Conservation (phyloP, 1,140 invertebrate genomes). For the Meloidogyne exigua region DNA sequence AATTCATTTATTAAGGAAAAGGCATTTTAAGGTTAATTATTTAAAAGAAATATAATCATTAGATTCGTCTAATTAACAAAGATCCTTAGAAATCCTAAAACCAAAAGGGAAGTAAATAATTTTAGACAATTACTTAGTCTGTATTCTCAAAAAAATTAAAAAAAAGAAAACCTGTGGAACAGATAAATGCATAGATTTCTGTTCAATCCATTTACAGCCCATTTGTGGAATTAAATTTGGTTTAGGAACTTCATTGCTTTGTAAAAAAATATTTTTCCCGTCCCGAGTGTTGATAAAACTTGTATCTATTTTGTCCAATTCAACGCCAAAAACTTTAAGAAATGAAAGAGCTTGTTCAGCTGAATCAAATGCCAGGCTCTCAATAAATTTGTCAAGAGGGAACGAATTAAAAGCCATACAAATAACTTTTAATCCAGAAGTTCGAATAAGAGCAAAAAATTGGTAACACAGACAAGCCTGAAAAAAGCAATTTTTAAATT, state of each 20-base stretch:
- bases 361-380: constrained; percentile 29
- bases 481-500: not conserved
- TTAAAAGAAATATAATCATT: too few species aligned
- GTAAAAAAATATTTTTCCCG: constrained; percentile 23
- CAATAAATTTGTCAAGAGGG: constrained; percentile 28
- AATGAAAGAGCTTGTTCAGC: constrained; percentile 16
- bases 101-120: too few species aligned
- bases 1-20: too few species aligned
- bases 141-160: not conserved
- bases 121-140: too few species aligned
- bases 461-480: constrained; percentile 32
- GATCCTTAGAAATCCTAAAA: too few species aligned
- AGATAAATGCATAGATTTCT: constrained; percentile 11
- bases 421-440: constrained; percentile 24
- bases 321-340: constrained; percentile 24
- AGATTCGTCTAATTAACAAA: too few species aligned
- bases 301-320: constrained; percentile 25
- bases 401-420: constrained; percentile 29
- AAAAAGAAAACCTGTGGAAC: constrained; percentile 7
- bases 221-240: constrained; percentile 6
- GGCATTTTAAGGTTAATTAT: too few species aligned
- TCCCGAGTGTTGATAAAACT: constrained; percentile 26
- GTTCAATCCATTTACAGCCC: constrained; percentile 24
- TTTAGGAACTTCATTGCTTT: constrained; percentile 1
- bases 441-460: constrained; percentile 22